Evolutionary conservation across 2,888 invertebrate species (phyloP).

Genomic region (Drosophila kanekoi): DNA sequence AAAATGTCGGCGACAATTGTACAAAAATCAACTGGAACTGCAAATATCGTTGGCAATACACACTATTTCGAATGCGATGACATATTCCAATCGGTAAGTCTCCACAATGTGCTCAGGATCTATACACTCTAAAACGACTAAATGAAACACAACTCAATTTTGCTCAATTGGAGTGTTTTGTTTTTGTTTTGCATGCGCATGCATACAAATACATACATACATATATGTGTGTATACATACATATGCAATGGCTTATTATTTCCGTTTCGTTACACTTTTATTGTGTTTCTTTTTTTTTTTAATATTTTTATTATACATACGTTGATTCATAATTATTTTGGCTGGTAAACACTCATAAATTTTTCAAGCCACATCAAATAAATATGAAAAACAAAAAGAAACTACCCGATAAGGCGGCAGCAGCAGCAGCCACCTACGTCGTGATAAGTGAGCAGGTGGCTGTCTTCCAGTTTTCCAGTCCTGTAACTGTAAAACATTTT

Average conservation of each 20-base stretch:
- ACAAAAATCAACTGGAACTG: conserved; percentile 58
- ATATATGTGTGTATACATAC: no score
- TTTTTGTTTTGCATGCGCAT: no score
- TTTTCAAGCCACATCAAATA: conserved; percentile 21
- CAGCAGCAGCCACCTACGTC: background rate
- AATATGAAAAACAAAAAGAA: conserved; percentile 10
- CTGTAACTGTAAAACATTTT: conserved; percentile 39
- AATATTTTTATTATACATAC: conserved; percentile 23
- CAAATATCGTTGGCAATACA: conserved; percentile 58
- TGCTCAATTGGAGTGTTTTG: conserved; percentile 9
- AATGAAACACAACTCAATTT: background rate
- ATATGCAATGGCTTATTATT: conserved; percentile 26
- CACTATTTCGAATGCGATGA: conserved; percentile 67
- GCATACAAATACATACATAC: background rate
- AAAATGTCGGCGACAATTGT: conserved; percentile 72
- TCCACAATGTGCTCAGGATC: conserved; percentile 7
- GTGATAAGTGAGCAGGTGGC: conserved; percentile 35
- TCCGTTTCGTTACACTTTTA: conserved; percentile 50
- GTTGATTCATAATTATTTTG: conserved; percentile 77
- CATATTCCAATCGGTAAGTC: conserved; percentile 65
- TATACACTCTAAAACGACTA: background rate
- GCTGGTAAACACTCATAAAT: conserved; percentile 51
- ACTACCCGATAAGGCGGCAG: conserved; percentile 53
- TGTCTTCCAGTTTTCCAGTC: conserved; percentile 5
- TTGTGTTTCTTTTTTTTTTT: conserved; percentile 3